A percentile compares a stretch with the other conserved stretches of the same genome.
phyloP scores from a whole-genome alignment of 2,888 invertebrate genomes.

The Chrysolina americana region DNA sequence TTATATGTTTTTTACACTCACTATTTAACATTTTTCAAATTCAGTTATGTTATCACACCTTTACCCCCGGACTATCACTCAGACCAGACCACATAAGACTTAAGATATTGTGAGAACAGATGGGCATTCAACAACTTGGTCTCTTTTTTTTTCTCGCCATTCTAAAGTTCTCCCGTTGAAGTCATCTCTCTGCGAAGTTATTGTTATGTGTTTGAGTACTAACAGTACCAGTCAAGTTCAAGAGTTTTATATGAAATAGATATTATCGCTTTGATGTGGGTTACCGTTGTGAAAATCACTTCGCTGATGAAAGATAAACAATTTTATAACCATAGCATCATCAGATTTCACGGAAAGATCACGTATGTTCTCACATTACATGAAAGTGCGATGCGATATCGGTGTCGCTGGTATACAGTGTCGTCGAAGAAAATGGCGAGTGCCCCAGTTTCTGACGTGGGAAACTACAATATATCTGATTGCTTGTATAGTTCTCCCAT shows the following conservation, averaged over 20 bases:
- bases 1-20: too few species aligned
- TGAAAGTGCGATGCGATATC: neutral
- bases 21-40: too few species aligned
- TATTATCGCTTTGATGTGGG: slow-evolving; percentile 6
- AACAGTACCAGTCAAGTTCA: neutral
- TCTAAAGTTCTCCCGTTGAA: neutral
- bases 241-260: neutral
- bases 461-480: too few species aligned
- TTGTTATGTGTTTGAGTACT: neutral
- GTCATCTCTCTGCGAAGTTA: slow-evolving; percentile 3
- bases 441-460: too few species aligned
- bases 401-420: neutral
- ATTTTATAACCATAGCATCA: neutral
- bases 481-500: too few species aligned
- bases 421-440: too few species aligned
- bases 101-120: neutral
- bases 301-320: slow-evolving; percentile 1
- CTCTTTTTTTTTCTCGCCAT: neutral
- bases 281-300: slow-evolving; percentile 3
- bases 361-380: slow-evolving; percentile 11
- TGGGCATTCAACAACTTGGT: slow-evolving; percentile 6
- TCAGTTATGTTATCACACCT: neutral
- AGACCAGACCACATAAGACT: neutral
- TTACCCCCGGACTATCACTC: neutral
- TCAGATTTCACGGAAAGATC: slow-evolving; percentile 13